Conservation (phyloP, 2,113 vertebrate species). For the Gobio gobio region DNA sequence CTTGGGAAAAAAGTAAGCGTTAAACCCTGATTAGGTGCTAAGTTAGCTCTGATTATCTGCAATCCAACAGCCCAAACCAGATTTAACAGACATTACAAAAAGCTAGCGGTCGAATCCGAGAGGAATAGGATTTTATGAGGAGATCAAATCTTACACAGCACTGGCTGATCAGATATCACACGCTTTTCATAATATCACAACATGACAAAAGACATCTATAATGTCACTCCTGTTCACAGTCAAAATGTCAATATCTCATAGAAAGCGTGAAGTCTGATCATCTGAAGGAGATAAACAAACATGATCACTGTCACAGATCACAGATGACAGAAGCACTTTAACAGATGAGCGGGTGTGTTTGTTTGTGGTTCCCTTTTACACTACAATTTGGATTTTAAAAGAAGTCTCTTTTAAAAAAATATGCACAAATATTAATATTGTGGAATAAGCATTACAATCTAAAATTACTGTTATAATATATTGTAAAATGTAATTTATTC, state of each 20-base stretch:
- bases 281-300: slow-evolving; percentile 9
- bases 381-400: background rate
- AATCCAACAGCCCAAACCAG: background rate
- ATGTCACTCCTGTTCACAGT: slow-evolving; percentile 28
- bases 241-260: slow-evolving; percentile 29
- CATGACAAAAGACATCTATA: slow-evolving; percentile 8
- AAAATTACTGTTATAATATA: background rate
- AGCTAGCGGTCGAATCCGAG: background rate
- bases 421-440: background rate
- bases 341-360: background rate
- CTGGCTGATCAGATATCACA: slow-evolving; percentile 15
- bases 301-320: background rate
- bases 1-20: too few relatives aligned
- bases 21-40: background rate
- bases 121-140: background rate
- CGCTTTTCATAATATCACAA: background rate
- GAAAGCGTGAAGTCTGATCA: slow-evolving; percentile 9
- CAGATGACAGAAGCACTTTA: background rate
- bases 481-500: background rate
- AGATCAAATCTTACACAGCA: slow-evolving; percentile 20
- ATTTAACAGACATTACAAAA: background rate
- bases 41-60: background rate
- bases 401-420: background rate
- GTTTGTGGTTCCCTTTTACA: background rate
- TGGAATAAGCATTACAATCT: background rate